Evolutionary conservation across 2,797 vertebrate genomes (phyloP).

Genomic region (Onychomys torridus): DNA sequence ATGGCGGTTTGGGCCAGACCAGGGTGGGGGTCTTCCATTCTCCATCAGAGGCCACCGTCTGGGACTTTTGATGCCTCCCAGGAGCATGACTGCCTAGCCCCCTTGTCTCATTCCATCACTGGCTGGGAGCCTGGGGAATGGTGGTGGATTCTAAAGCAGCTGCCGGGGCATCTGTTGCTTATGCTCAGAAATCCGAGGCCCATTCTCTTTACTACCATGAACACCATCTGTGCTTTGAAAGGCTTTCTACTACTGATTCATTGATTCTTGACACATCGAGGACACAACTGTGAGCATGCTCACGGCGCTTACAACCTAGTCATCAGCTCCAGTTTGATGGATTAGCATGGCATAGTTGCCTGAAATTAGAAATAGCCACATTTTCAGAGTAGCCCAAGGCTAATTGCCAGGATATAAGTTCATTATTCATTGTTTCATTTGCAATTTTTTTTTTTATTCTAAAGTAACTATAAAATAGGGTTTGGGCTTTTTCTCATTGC

Average conservation of each 20-base stretch:
- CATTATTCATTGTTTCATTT: slow-evolving; percentile 51
- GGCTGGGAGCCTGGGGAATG: neutral
- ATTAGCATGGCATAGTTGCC: neutral
- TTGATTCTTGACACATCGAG: slow-evolving; percentile 9
- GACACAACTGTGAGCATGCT: neutral
- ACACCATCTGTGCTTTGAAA: slow-evolving; percentile 63
- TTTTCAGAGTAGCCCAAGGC: neutral
- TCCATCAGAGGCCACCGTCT: neutral
- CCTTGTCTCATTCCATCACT: neutral
- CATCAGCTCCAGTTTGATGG: slow-evolving; percentile 10
- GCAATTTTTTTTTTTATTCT: slow-evolving; percentile 40
- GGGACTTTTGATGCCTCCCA: neutral
- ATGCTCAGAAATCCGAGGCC: neutral
- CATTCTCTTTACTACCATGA: slow-evolving; percentile 19
- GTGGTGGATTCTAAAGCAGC: neutral
- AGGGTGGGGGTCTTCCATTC: neutral
- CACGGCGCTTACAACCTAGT: neutral
- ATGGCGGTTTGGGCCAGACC: neutral
- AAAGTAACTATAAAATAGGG: slow-evolving; percentile 14
- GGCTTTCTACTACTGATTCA: slow-evolving; percentile 31
- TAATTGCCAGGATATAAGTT: neutral
- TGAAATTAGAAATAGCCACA: slow-evolving; percentile 33
- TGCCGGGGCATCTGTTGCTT: neutral
- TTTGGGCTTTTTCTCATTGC: neutral
- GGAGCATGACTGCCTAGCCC: neutral